Evolutionary conservation across 2,888 invertebrate species (phyloP).

Genomic region (Fragum sueziense): DNA sequence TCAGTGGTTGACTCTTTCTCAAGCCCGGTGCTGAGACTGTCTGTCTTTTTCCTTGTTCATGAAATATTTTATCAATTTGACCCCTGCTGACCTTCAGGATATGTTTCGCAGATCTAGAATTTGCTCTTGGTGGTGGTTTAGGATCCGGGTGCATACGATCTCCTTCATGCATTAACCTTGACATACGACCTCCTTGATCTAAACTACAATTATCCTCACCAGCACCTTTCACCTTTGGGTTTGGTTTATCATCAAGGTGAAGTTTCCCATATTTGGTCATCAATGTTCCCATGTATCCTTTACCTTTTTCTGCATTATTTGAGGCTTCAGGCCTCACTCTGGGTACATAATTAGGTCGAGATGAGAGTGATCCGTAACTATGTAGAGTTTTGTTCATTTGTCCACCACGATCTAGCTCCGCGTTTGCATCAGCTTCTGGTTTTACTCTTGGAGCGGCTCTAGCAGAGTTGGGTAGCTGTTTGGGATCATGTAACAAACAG

Average conservation of each 20-base stretch:
- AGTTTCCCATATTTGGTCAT: constrained; percentile 70
- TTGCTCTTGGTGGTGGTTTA: constrained; percentile 69
- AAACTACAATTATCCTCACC: constrained; percentile 69
- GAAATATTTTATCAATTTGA: constrained; percentile 70
- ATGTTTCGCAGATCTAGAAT: constrained; percentile 64
- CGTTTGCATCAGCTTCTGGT: constrained; percentile 68
- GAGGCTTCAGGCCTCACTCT: constrained; percentile 72
- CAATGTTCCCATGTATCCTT: constrained; percentile 71
- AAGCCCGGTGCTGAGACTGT: constrained; percentile 61
- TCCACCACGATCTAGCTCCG: constrained; percentile 66
- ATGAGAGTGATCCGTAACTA: constrained; percentile 64
- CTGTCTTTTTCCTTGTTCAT: constrained; percentile 66
- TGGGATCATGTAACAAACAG: constrained; percentile 71
- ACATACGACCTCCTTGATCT: constrained; percentile 74
- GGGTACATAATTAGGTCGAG: constrained; percentile 58
- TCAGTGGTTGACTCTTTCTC: constrained; percentile 18
- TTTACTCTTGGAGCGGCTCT: constrained; percentile 71
- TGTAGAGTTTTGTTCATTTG: constrained; percentile 71
- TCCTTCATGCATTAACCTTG: constrained; percentile 74
- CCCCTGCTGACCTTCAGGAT: constrained; percentile 69
- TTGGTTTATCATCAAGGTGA: constrained; percentile 62
- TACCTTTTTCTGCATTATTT: constrained; percentile 69
- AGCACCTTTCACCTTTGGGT: constrained; percentile 69
- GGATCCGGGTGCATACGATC: constrained; percentile 61
- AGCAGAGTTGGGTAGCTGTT: constrained; percentile 66